Evolutionary conservation across 1,140 invertebrate genomes (phyloP).

Genomic region (Cotesia chilonis): DNA sequence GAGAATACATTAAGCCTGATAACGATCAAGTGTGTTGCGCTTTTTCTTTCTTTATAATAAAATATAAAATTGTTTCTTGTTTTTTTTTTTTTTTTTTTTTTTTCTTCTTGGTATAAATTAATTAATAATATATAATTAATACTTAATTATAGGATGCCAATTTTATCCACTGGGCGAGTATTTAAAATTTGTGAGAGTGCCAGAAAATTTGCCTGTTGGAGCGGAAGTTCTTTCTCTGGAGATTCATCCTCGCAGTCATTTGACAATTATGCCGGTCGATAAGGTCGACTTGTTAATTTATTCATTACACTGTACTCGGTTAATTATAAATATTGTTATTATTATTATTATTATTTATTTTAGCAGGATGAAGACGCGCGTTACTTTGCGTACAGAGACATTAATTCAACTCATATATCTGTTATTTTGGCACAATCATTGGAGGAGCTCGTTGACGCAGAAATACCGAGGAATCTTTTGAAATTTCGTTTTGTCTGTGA

Average conservation of each 20-base stretch:
- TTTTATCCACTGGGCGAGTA: slow-evolving; percentile 82
- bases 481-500: slow-evolving; percentile 79
- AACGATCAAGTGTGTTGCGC: no score
- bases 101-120: background rate
- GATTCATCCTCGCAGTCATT: slow-evolving; percentile 77
- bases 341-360: slow-evolving; percentile 19
- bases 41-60: no score
- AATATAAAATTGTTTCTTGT: no score
- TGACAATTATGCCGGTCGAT: slow-evolving; percentile 76
- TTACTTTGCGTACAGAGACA: slow-evolving; percentile 75
- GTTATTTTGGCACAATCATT: slow-evolving; percentile 77
- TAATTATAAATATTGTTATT: background rate
- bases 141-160: slow-evolving; percentile 74
- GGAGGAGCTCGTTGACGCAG: slow-evolving; percentile 81
- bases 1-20: no score
- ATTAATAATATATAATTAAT: background rate
- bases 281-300: slow-evolving; percentile 60
- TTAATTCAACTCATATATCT: slow-evolving; percentile 78
- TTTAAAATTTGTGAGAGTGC: slow-evolving; percentile 78
- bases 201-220: slow-evolving; percentile 74
- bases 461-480: slow-evolving; percentile 80
- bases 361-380: slow-evolving; percentile 72
- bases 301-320: background rate
- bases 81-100: no score
- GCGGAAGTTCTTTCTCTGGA: slow-evolving; percentile 76